Conservation (phyloP, 2,113 vertebrate genomes). For the Mormoops blainvillei region DNA sequence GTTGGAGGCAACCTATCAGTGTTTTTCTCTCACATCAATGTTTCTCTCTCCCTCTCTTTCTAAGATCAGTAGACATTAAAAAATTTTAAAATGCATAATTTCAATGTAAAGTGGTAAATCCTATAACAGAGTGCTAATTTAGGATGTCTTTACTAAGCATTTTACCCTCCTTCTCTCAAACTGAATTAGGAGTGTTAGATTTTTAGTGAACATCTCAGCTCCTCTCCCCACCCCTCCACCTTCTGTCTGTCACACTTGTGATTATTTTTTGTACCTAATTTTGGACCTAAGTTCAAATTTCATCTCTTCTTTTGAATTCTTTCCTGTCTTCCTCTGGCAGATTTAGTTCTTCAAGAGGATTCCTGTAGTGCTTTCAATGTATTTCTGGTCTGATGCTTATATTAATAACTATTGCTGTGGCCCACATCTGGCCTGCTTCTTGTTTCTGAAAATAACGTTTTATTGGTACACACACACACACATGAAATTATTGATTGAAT, state of each 20-base stretch:
- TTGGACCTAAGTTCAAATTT: conserved; percentile 35
- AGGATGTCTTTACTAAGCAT: neutral
- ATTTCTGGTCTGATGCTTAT: neutral
- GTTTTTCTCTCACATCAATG: no score
- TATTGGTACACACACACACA: no score
- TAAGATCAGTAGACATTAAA: no score
- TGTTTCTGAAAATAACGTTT: no score
- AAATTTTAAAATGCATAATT: neutral
- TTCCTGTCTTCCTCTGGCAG: neutral
- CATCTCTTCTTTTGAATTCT: neutral
- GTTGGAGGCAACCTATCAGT: no score
- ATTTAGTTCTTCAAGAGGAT: neutral
- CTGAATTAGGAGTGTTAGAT: neutral
- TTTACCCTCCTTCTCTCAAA: neutral
- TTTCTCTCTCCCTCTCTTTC: no score
- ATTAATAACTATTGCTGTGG: neutral
- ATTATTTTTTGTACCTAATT: neutral
- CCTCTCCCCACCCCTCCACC: neutral
- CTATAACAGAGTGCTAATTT: neutral
- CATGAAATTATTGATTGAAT: neutral
- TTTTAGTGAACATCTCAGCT: neutral
- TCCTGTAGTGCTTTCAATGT: neutral
- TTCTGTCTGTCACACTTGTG: neutral
- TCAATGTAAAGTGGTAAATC: neutral
- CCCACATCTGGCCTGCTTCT: no score